Evolutionary conservation across 2,888 invertebrate species (phyloP).

Genomic region (Melanchra persicariae): DNA sequence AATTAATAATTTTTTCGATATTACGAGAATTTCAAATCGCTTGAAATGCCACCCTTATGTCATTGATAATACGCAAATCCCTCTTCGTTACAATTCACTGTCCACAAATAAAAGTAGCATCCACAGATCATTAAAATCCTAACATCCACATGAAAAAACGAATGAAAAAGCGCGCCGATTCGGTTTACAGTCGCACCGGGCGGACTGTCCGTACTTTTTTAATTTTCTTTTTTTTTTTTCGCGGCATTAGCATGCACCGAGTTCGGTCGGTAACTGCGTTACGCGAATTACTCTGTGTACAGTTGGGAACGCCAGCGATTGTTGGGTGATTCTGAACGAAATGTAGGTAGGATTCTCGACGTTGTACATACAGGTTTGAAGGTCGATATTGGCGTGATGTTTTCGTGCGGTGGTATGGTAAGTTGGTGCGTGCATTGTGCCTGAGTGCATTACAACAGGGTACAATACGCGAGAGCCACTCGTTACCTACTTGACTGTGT

Average conservation of each 20-base stretch:
- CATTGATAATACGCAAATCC: slow-evolving; percentile 38
- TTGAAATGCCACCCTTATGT: not conserved
- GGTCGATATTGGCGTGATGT: slow-evolving; percentile 42
- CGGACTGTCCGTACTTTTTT: slow-evolving; percentile 72
- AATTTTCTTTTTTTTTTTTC: slow-evolving; percentile 74
- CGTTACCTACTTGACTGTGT: slow-evolving; percentile 90
- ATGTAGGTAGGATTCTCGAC: slow-evolving; percentile 39
- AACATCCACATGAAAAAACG: slow-evolving; percentile 58
- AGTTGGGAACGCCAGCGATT: slow-evolving; percentile 53
- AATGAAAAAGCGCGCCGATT: slow-evolving; percentile 72
- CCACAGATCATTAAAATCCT: slow-evolving; percentile 66
- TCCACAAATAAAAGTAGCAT: slow-evolving; percentile 43
- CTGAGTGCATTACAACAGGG: slow-evolving; percentile 76
- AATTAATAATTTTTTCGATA: not conserved
- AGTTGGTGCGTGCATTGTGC: slow-evolving; percentile 67
- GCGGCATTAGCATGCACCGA: slow-evolving; percentile 84
- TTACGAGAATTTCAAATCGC: no score
- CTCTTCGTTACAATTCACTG: slow-evolving; percentile 18
- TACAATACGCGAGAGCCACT: slow-evolving; percentile 85
- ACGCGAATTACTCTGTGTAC: slow-evolving; percentile 72
- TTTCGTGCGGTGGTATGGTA: slow-evolving; percentile 47
- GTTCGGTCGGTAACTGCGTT: slow-evolving; percentile 85
- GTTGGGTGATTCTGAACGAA: slow-evolving; percentile 47
- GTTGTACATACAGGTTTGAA: slow-evolving; percentile 17
- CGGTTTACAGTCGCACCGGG: slow-evolving; percentile 75